Evolutionary conservation across 2,113 vertebrate genomes (phyloP).

Genomic region (Apistogramma diplotaenia): DNA sequence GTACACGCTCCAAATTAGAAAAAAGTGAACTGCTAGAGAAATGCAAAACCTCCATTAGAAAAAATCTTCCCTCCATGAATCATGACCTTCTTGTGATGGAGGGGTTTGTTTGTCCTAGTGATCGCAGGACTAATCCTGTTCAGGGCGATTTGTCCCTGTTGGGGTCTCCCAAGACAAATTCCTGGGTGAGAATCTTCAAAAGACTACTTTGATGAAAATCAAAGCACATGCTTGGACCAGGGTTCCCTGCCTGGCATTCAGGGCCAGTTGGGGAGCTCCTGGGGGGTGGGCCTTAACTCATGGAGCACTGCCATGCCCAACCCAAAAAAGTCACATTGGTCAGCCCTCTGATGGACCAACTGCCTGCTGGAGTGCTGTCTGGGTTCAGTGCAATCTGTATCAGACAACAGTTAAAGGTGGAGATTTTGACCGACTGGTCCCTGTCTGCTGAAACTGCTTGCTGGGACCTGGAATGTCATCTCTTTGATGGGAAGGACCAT

Average conservation of each 20-base stretch:
- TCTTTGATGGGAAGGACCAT: background rate
- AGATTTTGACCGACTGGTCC: no score
- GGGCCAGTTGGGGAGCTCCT: background rate
- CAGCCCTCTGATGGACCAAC: background rate
- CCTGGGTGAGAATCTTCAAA: background rate
- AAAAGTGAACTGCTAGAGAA: background rate
- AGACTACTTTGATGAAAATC: background rate
- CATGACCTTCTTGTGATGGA: background rate
- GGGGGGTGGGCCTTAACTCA: background rate
- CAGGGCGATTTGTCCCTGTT: accelerated
- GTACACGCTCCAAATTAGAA: background rate
- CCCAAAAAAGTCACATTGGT: background rate
- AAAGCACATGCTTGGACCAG: background rate
- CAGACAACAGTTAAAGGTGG: no score
- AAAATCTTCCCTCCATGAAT: background rate
- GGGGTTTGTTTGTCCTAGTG: background rate
- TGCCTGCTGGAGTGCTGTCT: background rate
- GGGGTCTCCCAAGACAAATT: background rate
- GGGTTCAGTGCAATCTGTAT: background rate
- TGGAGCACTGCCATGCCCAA: accelerated
- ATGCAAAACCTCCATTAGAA: background rate
- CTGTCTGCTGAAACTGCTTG: background rate
- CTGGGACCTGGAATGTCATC: accelerated
- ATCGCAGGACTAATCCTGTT: background rate
- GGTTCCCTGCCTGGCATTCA: background rate